Evolutionary conservation across 2,797 vertebrate genomes (phyloP), one percentile per base, ranked within the genome.

Genomic region (Ctenosaura bakeri): DNA sequence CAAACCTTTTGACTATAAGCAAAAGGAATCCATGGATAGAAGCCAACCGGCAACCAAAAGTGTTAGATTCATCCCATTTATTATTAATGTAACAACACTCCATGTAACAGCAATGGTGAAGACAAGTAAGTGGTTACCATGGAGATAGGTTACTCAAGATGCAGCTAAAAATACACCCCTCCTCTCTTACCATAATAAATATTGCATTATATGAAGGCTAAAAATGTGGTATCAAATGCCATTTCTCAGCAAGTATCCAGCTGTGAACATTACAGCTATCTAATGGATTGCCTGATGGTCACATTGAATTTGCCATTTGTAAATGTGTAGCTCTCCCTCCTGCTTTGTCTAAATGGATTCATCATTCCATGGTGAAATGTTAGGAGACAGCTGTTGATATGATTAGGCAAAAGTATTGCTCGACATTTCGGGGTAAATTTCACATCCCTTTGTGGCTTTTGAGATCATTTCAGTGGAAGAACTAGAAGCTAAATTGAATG

Each of bases 1-100:
- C 92, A 95, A 94, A 76, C 81, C 88, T 91, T 96, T 93, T 85
- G 87, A 94, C 91, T 88, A 90, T 92, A 94, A 32, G 94, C 90
- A 96, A 94, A 93, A 95, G 92, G 89, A 93, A 92, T 92, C 80
- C 59, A 88, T 95, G 96, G 95, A 95, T 94, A 86, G 94, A 90
- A 96, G 96, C 94, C 94, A 95, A 92, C 83, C 90, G 1, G 92
- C 95, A 96, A 93, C 94, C 95, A 95, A 95, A 97, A 93, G 95
- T 95, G 96, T 95, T 94, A 96, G 95, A 96, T 94, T 92, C 93
- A 93, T 94, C 92, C 93, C 93, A 95, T 97, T 96, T 96, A 96
- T 97, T 97, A 97, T 97, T 97, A 96, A 97, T 94, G 94, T 95
- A 94, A 96, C 96, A 96, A 95, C 95, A 96, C 94, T 96, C 95